Evolutionary conservation across 92 coral and sea anemone genomes (phyloP).

Genomic region (Umimayanthus chanpuru): DNA sequence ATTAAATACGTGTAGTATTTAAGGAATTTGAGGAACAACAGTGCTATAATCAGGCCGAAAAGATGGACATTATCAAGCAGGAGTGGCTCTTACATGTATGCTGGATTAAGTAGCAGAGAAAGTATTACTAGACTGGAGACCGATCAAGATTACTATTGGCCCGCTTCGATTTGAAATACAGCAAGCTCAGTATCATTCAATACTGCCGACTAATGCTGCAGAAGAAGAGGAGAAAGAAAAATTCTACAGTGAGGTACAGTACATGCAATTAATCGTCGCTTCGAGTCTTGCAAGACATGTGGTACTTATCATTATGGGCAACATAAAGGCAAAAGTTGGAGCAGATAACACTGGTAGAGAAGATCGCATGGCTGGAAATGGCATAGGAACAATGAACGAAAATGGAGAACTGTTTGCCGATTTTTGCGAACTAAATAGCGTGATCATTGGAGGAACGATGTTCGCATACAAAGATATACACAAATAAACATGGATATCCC

Average conservation of each 20-base stretch:
- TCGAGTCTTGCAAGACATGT: conserved; percentile 19
- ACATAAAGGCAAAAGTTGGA: background rate
- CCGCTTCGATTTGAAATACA: background rate
- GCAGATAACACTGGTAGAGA: conserved; percentile 34
- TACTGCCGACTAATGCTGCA: background rate
- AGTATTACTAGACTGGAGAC: too few species aligned
- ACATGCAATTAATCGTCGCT: conserved; percentile 30
- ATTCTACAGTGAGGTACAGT: conserved; percentile 39
- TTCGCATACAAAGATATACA: conserved; percentile 9
- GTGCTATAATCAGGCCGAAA: too few species aligned
- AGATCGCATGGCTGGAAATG: conserved; percentile 35
- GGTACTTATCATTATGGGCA: conserved; percentile 40
- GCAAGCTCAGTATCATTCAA: background rate
- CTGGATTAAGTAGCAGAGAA: too few species aligned
- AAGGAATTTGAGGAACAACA: too few species aligned
- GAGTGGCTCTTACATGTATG: too few species aligned
- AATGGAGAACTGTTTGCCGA: conserved; percentile 53
- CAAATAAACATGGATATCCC: conserved; percentile 17
- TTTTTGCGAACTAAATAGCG: conserved; percentile 50
- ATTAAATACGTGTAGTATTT: too few species aligned
- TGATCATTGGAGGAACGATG: conserved; percentile 38
- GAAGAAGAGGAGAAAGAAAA: background rate
- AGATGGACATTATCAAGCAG: too few species aligned
- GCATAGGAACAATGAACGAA: conserved; percentile 32
- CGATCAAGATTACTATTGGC: background rate